Evolutionary conservation across 2,888 invertebrate genomes (phyloP).

Genomic region (Nudaria mundana): DNA sequence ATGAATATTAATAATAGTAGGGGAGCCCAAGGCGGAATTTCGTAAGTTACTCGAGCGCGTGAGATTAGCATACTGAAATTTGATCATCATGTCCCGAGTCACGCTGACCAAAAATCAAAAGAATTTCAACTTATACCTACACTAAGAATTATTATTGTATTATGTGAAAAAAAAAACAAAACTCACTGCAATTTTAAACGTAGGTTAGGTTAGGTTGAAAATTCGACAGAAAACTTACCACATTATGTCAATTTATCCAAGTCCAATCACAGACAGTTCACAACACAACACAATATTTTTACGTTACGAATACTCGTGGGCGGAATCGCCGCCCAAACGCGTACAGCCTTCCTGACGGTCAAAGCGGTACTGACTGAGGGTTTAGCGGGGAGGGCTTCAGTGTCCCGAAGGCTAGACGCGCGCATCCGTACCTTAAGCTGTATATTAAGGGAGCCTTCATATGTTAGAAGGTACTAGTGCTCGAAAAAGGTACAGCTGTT

Average conservation of each 20-base stretch:
- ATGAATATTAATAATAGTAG: too few species aligned
- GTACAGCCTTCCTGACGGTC: constrained; percentile 48
- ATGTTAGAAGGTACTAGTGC: constrained; percentile 53
- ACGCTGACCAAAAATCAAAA: too few species aligned
- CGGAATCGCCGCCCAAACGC: constrained; percentile 51
- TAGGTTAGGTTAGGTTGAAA: too few species aligned
- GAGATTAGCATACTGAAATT: too few species aligned
- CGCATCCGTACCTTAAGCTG: constrained; percentile 68
- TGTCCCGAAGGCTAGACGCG: constrained; percentile 65
- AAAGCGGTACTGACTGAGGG: constrained; percentile 64
- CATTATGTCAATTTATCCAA: constrained; percentile 43
- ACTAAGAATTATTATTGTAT: too few species aligned
- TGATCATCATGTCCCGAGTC: too few species aligned
- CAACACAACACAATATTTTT: constrained; percentile 31
- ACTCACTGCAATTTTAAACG: too few species aligned
- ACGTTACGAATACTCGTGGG: constrained; percentile 32
- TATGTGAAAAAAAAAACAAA: too few species aligned
- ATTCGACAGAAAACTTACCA: constrained; percentile 25
- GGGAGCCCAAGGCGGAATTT: too few species aligned
- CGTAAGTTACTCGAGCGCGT: too few species aligned
- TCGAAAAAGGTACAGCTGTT: constrained; percentile 40
- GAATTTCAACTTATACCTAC: too few species aligned
- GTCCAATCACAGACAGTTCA: constrained; percentile 47
- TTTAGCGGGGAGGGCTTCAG: constrained; percentile 47
- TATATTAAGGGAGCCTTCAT: constrained; percentile 47